phyloP scores from a whole-genome alignment of 2,888 invertebrate species.

The Tipula unca region DNA sequence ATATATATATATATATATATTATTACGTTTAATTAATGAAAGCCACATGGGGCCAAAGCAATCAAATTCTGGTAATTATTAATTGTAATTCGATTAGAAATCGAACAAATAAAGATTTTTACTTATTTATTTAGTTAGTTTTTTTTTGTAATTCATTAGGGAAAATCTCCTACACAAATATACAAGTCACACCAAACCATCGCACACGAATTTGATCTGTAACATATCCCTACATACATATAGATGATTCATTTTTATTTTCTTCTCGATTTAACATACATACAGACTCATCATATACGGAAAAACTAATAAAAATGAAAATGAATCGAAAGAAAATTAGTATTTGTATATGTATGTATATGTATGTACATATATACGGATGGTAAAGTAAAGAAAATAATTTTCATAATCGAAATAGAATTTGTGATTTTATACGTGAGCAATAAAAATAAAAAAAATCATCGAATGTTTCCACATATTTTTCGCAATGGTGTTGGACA shows the following conservation, averaged over 20 bases:
- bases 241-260: background rate
- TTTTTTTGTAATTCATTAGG: background rate
- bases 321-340: background rate
- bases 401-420: background rate
- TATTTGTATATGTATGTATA: background rate
- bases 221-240: background rate
- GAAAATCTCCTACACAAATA: background rate
- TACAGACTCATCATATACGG: background rate
- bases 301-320: background rate
- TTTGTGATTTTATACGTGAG: constrained; percentile 4
- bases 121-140: too few relatives aligned
- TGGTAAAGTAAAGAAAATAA: background rate
- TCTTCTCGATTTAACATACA: background rate
- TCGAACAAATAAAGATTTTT: background rate
- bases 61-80: background rate
- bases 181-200: background rate
- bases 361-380: background rate
- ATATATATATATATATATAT: background rate
- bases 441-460: background rate
- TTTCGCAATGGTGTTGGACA: background rate
- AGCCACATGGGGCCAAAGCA: background rate
- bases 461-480: background rate
- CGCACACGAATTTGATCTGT: background rate
- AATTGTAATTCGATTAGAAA: background rate
- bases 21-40: background rate